Base-by-base conservation (phyloP, 2,888 invertebrate species). In the Ypsolopha scabrella region DNA sequence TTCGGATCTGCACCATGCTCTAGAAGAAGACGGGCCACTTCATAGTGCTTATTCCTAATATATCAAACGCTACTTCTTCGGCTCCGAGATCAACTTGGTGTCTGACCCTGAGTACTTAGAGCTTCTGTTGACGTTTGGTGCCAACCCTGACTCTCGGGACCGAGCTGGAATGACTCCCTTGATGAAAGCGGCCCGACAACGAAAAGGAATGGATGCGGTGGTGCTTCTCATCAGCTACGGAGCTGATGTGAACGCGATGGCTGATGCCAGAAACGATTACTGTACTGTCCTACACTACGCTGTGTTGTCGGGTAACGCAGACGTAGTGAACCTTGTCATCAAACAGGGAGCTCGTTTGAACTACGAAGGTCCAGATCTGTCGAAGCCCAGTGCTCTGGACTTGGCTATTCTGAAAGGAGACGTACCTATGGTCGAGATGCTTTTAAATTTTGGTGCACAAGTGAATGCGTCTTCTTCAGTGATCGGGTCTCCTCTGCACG, bases 11-110 rank as follows among this genome's bases (percentile, higher is more conserved):
- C 96, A 0, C 96, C 96, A 59, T 93, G 90, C 64, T 95, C 93
- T 35, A 96, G 81, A 2, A 96, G 87, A 37, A 94, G 83, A 60
- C 89, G 87, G 1, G 92, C 92, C 24, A 92, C 90, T 7, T 90
- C 90, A n/a, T n/a, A n/a, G n/a, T n/a, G n/a, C n/a, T n/a, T n/a
- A n/a, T n/a, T n/a, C n/a, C n/a, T n/a, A n/a, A n/a, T n/a, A n/a
- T n/a, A n/a, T n/a, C 78, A 94, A 95, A 65, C 89, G 94, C n/a
- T 95, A 96, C 76, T 96, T 96, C 80, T 94, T 95, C 72, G 96
- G 96, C 6, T 89, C 94, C 0, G 96, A 97, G 80, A 94, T 97
- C 65, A 96, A 96, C 75, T 87, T 96, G 65, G 92, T 96, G 3
- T 93, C 93, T 0, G 94, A 96, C 64, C 85, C 93, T 50, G 92